phyloP scores from a whole-genome alignment of 2,113 vertebrate species.

The Ginglymostoma cirratum region DNA sequence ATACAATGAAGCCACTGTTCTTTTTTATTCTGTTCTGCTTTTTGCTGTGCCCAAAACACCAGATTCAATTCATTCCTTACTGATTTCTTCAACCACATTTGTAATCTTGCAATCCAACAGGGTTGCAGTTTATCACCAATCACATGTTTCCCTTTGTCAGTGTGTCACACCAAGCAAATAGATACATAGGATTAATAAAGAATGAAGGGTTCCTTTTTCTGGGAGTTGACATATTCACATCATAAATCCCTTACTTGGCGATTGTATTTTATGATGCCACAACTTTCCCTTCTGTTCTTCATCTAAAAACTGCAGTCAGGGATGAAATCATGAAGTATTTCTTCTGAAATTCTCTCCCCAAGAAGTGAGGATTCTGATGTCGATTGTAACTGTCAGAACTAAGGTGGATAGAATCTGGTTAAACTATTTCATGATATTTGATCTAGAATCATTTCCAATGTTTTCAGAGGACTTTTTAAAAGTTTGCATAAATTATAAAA shows the following conservation, averaged over 20 bases:
- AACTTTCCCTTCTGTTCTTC: not conserved
- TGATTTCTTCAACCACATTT: not conserved
- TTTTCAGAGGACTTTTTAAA: not conserved
- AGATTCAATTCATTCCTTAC: not conserved
- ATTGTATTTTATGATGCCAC: not conserved
- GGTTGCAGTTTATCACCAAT: not conserved
- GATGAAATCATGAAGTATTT: not conserved
- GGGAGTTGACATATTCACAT: not conserved
- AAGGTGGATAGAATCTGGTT: not conserved
- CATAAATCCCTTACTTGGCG: not conserved
- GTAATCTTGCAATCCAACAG: not conserved
- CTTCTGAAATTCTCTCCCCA: not conserved
- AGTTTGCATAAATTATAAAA: not conserved
- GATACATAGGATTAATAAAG: not conserved
- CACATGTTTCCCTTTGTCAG: not conserved
- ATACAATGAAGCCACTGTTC: not conserved
- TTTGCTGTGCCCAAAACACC: not conserved
- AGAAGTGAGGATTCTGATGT: not conserved
- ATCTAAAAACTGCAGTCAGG: not conserved
- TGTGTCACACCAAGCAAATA: not conserved
- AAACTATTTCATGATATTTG: not conserved
- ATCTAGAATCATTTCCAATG: too few species aligned
- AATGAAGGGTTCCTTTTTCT: not conserved
- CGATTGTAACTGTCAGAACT: too few species aligned
- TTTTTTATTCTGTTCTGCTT: not conserved